These are phyloP conservation scores for Noctilio leporinus DNA, from an alignment of 2,113 vertebrate genomes.

Conservation along the genomic window DNA sequence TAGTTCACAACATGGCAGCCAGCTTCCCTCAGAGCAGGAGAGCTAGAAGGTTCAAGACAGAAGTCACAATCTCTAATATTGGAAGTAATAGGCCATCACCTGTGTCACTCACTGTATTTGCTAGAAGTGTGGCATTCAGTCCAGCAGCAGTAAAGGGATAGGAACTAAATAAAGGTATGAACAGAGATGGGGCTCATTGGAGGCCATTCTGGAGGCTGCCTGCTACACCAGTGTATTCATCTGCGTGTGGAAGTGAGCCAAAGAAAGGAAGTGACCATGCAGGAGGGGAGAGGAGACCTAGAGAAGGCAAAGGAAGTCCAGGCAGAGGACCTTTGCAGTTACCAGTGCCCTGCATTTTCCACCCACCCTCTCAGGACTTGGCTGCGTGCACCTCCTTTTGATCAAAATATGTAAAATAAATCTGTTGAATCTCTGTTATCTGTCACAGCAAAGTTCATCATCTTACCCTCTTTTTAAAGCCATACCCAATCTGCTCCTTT, in stretches of 20 bases:
- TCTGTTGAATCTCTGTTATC: not conserved
- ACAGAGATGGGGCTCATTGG: not conserved
- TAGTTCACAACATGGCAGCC: not conserved
- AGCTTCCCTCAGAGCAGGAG: not conserved
- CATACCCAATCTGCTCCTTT: not conserved
- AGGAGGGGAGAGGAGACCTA: not conserved
- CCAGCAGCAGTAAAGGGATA: not conserved
- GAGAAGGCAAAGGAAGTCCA: not conserved
- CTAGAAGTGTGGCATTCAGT: not conserved
- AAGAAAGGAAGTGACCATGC: not conserved
- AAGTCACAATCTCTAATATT: not conserved
- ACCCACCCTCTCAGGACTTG: not conserved
- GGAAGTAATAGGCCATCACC: not conserved
- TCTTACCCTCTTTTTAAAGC: not conserved
- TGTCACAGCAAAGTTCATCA: not conserved
- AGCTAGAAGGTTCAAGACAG: not conserved
- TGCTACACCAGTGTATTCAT: not conserved
- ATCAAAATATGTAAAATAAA: not conserved
- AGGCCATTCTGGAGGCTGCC: not conserved
- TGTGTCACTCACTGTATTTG: not conserved
- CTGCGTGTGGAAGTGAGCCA: not conserved
- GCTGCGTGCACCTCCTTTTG: not conserved
- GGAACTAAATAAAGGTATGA: not conserved
- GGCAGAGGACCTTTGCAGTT: not conserved
- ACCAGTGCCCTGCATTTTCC: not conserved